A percentile compares a stretch with the other conserved stretches of the same genome.
Conservation (phyloP, 2,888 invertebrate genomes). For the Ethmia dodecea region DNA sequence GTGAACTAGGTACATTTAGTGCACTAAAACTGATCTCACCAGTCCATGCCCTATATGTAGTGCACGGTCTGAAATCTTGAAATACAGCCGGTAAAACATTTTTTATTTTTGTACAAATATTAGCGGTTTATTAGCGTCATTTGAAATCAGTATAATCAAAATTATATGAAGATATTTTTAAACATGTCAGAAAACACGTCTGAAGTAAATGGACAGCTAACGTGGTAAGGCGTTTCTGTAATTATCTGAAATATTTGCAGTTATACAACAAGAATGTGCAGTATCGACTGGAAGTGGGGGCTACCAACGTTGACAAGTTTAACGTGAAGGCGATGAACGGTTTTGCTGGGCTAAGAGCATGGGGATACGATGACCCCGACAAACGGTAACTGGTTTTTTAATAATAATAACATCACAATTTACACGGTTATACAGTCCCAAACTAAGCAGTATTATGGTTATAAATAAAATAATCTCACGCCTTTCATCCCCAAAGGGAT, state of each 20-base stretch:
- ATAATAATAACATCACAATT: not conserved
- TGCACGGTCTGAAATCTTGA: too few species aligned
- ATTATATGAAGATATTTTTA: not conserved
- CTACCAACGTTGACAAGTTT: conserved; percentile 33
- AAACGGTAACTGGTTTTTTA: not conserved
- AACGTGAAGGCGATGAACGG: conserved; percentile 41
- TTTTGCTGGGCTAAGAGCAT: conserved; percentile 20
- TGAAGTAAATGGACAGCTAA: not conserved
- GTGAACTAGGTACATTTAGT: too few species aligned
- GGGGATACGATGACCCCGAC: conserved; percentile 31
- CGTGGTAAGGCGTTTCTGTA: not conserved
- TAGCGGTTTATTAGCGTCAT: not conserved
- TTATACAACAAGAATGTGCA: conserved; percentile 38
- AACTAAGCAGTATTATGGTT: too few species aligned
- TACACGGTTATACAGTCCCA: not conserved
- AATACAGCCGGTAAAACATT: not conserved
- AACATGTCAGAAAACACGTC: not conserved
- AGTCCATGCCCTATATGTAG: too few species aligned
- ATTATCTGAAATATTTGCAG: conserved; percentile 22
- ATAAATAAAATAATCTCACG: too few species aligned
- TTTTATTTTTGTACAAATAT: not conserved
- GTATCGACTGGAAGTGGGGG: conserved; percentile 30
- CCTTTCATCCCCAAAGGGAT: too few species aligned
- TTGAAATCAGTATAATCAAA: not conserved
- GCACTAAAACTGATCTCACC: too few species aligned